These are phyloP conservation scores for Drosophila prolongata DNA, from an alignment of 2,888 invertebrate species.

Conservation along the genomic window DNA sequence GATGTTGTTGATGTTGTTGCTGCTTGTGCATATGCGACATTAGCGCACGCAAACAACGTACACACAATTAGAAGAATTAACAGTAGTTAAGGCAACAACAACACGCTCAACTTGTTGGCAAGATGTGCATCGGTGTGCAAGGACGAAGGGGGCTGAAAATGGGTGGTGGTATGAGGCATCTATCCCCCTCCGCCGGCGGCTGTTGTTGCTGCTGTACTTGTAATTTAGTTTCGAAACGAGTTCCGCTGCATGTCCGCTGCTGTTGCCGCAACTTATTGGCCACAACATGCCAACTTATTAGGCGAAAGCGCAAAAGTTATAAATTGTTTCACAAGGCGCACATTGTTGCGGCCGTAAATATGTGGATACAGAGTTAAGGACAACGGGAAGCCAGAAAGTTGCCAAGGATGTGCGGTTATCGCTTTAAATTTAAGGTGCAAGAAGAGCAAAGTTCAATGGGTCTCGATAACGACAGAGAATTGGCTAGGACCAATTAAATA, in stretches of 20 bases:
- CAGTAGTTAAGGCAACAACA: constrained; percentile 72
- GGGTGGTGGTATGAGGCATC: background rate
- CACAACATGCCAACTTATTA: constrained; percentile 79
- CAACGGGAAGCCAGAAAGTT: constrained; percentile 37
- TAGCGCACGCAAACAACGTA: constrained; percentile 79
- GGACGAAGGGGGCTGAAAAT: background rate
- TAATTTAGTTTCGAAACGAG: constrained; percentile 63
- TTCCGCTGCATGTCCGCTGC: constrained; percentile 44
- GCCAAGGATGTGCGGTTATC: constrained; percentile 11
- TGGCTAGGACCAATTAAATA: too few species aligned
- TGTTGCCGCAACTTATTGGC: constrained; percentile 75
- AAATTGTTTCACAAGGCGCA: constrained; percentile 78
- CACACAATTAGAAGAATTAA: constrained; percentile 79
- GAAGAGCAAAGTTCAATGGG: background rate
- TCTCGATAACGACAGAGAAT: background rate
- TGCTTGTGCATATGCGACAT: constrained; percentile 74
- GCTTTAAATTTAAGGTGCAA: constrained; percentile 19
- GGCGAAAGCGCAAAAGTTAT: constrained; percentile 78
- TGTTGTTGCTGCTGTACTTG: constrained; percentile 58
- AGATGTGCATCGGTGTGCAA: constrained; percentile 44
- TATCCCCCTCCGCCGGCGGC: constrained; percentile 20
- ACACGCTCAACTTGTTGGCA: constrained; percentile 44
- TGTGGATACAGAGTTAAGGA: constrained; percentile 30
- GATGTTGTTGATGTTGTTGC: constrained; percentile 27
- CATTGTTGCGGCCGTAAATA: constrained; percentile 68